Evolutionary conservation across 2,888 invertebrate species (phyloP).

Genomic region (Acrobasis repandana): DNA sequence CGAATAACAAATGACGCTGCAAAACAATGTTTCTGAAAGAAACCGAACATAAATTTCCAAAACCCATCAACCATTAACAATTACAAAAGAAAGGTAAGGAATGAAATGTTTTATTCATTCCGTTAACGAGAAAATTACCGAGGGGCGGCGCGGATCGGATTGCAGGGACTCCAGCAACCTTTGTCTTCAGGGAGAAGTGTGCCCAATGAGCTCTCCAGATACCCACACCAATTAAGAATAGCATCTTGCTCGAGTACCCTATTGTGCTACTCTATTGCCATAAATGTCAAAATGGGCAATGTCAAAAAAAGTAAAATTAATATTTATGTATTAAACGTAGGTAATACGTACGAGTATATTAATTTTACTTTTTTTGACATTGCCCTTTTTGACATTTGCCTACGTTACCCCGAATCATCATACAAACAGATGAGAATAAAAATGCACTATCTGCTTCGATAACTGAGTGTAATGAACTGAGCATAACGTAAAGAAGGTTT

Average conservation of each 20-base stretch:
- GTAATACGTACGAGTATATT: too few species aligned
- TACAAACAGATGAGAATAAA: too few species aligned
- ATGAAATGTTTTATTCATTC: slow-evolving; percentile 83
- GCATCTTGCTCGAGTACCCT: slow-evolving; percentile 55
- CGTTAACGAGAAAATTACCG: slow-evolving; percentile 82
- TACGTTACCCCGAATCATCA: too few species aligned
- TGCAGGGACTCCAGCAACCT: slow-evolving; percentile 75
- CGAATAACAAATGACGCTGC: slow-evolving; percentile 59
- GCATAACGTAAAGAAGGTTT: too few species aligned
- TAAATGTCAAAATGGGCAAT: slow-evolving; percentile 37
- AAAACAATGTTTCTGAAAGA: slow-evolving; percentile 58
- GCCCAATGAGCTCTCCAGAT: slow-evolving; percentile 72
- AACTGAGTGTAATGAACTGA: too few species aligned
- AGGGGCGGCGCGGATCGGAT: slow-evolving; percentile 76
- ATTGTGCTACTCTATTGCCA: slow-evolving; percentile 44
- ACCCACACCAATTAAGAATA: slow-evolving; percentile 70
- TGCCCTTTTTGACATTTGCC: too few species aligned
- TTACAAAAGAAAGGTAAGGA: slow-evolving; percentile 81
- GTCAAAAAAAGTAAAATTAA: slow-evolving; percentile 8
- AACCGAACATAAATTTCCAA: slow-evolving; percentile 73
- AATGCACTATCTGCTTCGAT: too few species aligned
- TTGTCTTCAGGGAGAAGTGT: slow-evolving; percentile 76
- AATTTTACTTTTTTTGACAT: too few species aligned
- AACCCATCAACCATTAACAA: slow-evolving; percentile 81
- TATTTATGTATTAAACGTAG: too few species aligned